Conservation (phyloP, 2,797 vertebrate genomes). For the Epinephelus coioides region DNA sequence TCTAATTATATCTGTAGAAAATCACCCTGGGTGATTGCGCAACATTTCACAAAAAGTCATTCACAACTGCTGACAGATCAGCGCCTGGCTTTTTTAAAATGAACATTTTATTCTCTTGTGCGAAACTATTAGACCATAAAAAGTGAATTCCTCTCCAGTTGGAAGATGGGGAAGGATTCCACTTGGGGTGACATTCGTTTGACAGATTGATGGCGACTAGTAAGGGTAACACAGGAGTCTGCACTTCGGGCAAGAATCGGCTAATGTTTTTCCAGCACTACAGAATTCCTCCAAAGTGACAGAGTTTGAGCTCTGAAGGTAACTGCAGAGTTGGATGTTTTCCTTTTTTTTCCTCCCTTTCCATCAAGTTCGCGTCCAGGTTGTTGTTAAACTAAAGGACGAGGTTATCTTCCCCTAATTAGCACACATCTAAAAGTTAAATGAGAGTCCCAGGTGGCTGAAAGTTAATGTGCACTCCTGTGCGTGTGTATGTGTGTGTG, state of each 20-base stretch:
- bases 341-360: slow-evolving; percentile 29
- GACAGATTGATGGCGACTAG: slow-evolving; percentile 42
- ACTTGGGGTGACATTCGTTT: slow-evolving; percentile 39
- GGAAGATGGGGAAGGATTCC: slow-evolving; percentile 10
- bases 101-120: slow-evolving; percentile 20
- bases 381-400: slow-evolving; percentile 67
- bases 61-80: slow-evolving; percentile 16
- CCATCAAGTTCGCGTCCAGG: slow-evolving; percentile 60
- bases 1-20: slow-evolving; percentile 8
- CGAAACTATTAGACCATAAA: slow-evolving; percentile 36
- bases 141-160: slow-evolving; percentile 23
- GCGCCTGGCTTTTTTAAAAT: neutral
- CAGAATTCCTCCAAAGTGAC: slow-evolving; percentile 40
- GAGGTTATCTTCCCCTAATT: slow-evolving; percentile 72
- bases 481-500: slow-evolving; percentile 12
- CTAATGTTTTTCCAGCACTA: slow-evolving; percentile 7
- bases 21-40: neutral
- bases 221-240: slow-evolving; percentile 18
- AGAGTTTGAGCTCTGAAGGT: slow-evolving; percentile 45
- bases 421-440: slow-evolving; percentile 84
- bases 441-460: slow-evolving; percentile 83
- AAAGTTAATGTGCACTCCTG: slow-evolving; percentile 41
- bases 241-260: slow-evolving; percentile 27
- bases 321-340: slow-evolving; percentile 41
- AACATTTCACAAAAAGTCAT: slow-evolving; percentile 18